Evolutionary conservation across 2,797 vertebrate genomes (phyloP), one percentile per base, ranked within the genome.

Genomic region (Carapus acus): DNA sequence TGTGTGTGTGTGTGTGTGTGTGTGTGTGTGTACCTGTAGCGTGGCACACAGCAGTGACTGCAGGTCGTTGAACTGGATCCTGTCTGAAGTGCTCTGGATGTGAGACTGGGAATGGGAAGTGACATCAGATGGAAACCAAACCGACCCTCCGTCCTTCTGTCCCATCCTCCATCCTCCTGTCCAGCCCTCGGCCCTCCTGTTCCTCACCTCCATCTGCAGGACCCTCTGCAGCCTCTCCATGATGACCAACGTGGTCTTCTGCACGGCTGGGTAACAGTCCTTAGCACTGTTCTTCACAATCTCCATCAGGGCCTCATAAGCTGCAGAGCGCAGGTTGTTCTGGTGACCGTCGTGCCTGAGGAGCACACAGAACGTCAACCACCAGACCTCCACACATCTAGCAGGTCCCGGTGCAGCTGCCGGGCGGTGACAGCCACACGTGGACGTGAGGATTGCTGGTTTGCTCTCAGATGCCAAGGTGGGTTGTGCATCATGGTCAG

Each of bases 281-380:
- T 99, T 98, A 24, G 95, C 96, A 58, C 96, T 99, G 86, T 99
- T 99, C 83, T 98, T 99, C 53, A 99, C 96, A 1, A 99, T 98
- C 85, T 99, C 96, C 96, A 98, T 99, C 67, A 99, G 80, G 8
- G 95, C 94, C 81, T 98, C 96, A 19, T 99, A 99, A 0, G 96
- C 96, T 0, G 96, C 93, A 6, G 94, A 97, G 62, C 96, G 90
- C 68, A 99, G 83, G 82, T 99, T 99, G 82, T 98, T 99, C 88
- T 99, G 96, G 79, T 99, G 96, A 7, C 96, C 95, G 16, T 98
- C 96, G 4, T 93, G 93, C 62, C 95, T 99, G 72, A 2, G 13
- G 7, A 27, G 8, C 16, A 49, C 17, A 29, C 31, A 13, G 11
- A 33, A 2, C 31, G 24, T 4, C 24, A 27, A 33, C 31, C 14